phyloP scores from a whole-genome alignment of 2,113 vertebrate species.

The Chelonoidis abingdonii region DNA sequence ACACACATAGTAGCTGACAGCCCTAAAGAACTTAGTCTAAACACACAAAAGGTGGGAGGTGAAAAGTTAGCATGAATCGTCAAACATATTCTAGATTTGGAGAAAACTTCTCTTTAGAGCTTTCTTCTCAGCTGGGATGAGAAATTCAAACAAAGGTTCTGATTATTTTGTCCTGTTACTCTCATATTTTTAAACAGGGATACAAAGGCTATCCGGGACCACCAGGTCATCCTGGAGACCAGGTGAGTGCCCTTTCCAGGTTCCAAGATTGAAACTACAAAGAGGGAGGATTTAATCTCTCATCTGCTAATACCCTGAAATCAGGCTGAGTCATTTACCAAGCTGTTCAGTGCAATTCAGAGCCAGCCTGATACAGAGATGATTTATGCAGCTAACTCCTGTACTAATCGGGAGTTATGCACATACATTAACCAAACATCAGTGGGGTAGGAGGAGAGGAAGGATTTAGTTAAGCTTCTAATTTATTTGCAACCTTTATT shows the following conservation, averaged over 20 bases:
- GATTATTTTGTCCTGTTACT: background rate
- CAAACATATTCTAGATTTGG: too few species aligned
- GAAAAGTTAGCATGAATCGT: background rate
- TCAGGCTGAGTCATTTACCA: background rate
- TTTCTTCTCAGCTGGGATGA: background rate
- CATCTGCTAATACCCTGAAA: background rate
- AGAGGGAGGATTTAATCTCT: background rate
- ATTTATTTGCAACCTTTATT: conserved; percentile 25
- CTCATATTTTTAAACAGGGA: conserved; percentile 81
- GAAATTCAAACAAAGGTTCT: background rate
- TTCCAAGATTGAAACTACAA: background rate
- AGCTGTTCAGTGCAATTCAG: background rate
- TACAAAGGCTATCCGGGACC: conserved; percentile 93
- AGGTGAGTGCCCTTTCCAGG: conserved; percentile 82
- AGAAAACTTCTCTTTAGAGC: background rate
- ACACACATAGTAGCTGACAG: background rate
- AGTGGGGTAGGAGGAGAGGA: background rate
- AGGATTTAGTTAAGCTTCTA: background rate
- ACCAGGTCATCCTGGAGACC: conserved; percentile 93
- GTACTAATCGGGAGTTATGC: background rate
- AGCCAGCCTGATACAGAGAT: background rate
- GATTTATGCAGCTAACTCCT: background rate
- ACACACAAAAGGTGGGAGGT: accelerated
- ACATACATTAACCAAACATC: background rate
- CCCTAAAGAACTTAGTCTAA: background rate